Conservation (phyloP, 2,113 vertebrate species). For the Rhizomys pruinosus region DNA sequence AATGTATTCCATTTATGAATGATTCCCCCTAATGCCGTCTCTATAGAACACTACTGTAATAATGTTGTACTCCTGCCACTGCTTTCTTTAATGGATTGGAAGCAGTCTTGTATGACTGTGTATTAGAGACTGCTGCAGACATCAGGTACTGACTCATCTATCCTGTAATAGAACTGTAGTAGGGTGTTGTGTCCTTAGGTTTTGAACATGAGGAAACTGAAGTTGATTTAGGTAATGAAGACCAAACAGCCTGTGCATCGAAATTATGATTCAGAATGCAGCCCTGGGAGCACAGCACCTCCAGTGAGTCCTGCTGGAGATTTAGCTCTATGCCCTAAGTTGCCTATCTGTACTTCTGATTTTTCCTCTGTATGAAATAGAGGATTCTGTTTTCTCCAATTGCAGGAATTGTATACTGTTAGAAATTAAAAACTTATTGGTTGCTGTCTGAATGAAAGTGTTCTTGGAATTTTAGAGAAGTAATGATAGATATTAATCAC, state of each 20-base stretch:
- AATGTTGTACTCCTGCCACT: neutral
- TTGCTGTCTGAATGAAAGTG: neutral
- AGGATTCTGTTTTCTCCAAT: neutral
- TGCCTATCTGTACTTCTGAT: neutral
- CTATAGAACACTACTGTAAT: neutral
- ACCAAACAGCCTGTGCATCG: neutral
- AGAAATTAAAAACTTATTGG: conserved; percentile 13
- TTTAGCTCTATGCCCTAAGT: neutral
- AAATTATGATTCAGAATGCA: neutral
- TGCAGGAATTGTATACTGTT: neutral
- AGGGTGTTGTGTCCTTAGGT: neutral
- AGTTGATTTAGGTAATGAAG: neutral
- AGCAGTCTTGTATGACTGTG: neutral
- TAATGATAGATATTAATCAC: neutral
- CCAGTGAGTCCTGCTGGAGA: neutral
- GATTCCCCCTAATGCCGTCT: neutral
- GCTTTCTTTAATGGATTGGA: neutral
- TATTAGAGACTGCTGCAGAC: neutral
- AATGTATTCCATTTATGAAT: neutral
- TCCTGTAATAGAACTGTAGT: neutral
- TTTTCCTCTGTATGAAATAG: neutral
- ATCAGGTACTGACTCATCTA: neutral
- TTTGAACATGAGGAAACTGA: neutral
- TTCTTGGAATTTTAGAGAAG: neutral
- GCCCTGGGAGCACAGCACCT: neutral